Percentiles rank a stretch among this genome's conserved stretches.
Evolutionary conservation across 2,888 invertebrate genomes (phyloP).

Genomic region (Drosophila infuscata): DNA sequence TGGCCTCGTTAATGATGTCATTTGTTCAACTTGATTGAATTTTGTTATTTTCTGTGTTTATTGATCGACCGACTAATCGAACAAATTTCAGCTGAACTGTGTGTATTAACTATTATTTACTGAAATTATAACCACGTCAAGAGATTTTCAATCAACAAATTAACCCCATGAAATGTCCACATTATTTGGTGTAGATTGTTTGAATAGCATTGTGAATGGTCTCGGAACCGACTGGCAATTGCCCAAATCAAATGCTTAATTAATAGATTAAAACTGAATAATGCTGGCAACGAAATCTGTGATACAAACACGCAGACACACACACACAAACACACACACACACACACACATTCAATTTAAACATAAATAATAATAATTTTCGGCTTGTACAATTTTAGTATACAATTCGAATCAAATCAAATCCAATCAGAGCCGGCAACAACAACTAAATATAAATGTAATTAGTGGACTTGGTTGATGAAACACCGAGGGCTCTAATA

Average conservation of each 20-base stretch:
- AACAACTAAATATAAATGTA: constrained; percentile 33
- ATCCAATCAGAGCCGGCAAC: constrained; percentile 48
- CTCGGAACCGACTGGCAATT: constrained; percentile 12
- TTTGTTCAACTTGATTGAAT: not conserved
- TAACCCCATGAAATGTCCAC: constrained; percentile 64
- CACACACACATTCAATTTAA: constrained; percentile 62
- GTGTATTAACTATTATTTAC: constrained; percentile 51
- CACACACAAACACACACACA: constrained; percentile 4
- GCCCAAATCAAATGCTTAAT: constrained; percentile 66
- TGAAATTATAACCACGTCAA: constrained; percentile 52
- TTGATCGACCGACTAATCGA: constrained; percentile 26
- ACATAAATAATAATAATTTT: constrained; percentile 71
- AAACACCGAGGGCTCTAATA: not conserved
- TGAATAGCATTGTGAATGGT: constrained; percentile 41
- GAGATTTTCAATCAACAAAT: constrained; percentile 68
- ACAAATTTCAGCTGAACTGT: constrained; percentile 9
- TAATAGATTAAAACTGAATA: constrained; percentile 78
- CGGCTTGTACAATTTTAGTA: constrained; percentile 41
- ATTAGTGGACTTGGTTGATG: constrained; percentile 34
- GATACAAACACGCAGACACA: not conserved
- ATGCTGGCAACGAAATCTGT: constrained; percentile 36
- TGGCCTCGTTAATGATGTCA: not conserved
- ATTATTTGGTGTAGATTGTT: constrained; percentile 66
- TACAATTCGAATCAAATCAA: constrained; percentile 31
- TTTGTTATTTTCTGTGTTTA: constrained; percentile 1